phyloP scores from a whole-genome alignment of 2,113 vertebrate species.

The Oophaga pumilio region DNA sequence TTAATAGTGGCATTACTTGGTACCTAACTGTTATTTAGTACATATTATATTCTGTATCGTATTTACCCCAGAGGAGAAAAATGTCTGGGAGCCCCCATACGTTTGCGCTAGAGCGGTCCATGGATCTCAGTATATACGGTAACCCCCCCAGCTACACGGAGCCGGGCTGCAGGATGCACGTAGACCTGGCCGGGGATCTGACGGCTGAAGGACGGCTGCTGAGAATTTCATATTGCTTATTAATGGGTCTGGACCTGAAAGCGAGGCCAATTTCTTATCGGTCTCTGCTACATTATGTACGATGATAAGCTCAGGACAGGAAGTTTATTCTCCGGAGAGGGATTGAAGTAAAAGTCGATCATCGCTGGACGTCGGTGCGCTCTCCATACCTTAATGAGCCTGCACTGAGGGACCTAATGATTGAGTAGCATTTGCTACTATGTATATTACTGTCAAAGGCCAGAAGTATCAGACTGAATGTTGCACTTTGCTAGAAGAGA shows the following conservation, averaged over 20 bases:
- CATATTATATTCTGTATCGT: background rate
- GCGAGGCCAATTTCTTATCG: background rate
- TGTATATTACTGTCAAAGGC: background rate
- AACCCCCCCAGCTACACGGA: background rate
- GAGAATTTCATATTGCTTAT: constrained; percentile 30
- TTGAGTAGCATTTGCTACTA: background rate
- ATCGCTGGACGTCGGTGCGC: background rate
- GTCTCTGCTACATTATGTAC: constrained; percentile 9
- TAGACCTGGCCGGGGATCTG: background rate
- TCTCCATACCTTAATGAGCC: background rate
- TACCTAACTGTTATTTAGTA: background rate
- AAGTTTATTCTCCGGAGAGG: constrained; percentile 27
- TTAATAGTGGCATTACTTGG: too few species aligned
- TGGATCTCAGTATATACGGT: background rate
- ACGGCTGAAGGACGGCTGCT: background rate
- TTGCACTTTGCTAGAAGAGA: too few species aligned
- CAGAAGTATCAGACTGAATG: too few species aligned
- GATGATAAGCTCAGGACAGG: constrained; percentile 30
- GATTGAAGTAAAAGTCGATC: constrained; percentile 32
- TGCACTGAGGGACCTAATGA: background rate
- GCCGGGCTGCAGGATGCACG: background rate
- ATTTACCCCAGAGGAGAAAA: too few species aligned
- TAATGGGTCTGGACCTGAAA: constrained; percentile 13
- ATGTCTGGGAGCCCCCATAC: too few species aligned
- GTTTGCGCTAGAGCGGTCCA: too few species aligned